Percentiles rank a stretch among this genome's conserved stretches.
These are phyloP conservation scores for Sminthopsis crassicaudata DNA, from an alignment of 2,113 vertebrate genomes.

Conservation along the genomic window DNA sequence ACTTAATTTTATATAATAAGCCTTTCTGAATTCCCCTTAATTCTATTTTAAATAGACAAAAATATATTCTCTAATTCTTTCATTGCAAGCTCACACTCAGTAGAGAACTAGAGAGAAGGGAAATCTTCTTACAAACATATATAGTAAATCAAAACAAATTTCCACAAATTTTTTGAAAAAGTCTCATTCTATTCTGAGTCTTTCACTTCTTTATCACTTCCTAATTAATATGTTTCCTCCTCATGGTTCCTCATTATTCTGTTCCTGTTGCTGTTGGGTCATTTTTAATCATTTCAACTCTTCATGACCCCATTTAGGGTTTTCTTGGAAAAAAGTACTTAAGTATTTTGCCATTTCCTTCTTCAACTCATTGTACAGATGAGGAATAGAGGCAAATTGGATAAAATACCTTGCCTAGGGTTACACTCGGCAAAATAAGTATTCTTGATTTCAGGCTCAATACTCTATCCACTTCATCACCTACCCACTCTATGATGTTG, in stretches of 20 bases:
- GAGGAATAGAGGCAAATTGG: background rate
- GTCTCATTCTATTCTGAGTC: background rate
- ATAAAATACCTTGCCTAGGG: background rate
- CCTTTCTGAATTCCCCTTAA: background rate
- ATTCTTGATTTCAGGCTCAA: background rate
- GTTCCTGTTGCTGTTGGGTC: background rate
- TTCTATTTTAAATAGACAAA: background rate
- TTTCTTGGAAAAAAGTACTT: background rate
- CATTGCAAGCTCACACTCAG: background rate
- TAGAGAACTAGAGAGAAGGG: too few species aligned
- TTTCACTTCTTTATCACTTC: background rate
- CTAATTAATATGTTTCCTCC: background rate
- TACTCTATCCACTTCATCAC: background rate
- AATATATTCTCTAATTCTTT: background rate
- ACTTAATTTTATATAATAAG: background rate
- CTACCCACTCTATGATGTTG: background rate
- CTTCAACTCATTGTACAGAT: background rate
- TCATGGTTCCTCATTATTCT: background rate
- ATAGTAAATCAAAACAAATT: background rate
- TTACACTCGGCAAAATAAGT: background rate
- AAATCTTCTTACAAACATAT: too few species aligned
- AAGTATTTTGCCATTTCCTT: background rate
- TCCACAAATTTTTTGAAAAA: background rate
- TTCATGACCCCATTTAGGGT: background rate
- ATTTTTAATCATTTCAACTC: background rate